A percentile compares a stretch with the other conserved stretches of the same genome.
These are phyloP conservation scores for Eupithecia subfuscata DNA, from an alignment of 2,888 invertebrate species.

Conservation along the genomic window DNA sequence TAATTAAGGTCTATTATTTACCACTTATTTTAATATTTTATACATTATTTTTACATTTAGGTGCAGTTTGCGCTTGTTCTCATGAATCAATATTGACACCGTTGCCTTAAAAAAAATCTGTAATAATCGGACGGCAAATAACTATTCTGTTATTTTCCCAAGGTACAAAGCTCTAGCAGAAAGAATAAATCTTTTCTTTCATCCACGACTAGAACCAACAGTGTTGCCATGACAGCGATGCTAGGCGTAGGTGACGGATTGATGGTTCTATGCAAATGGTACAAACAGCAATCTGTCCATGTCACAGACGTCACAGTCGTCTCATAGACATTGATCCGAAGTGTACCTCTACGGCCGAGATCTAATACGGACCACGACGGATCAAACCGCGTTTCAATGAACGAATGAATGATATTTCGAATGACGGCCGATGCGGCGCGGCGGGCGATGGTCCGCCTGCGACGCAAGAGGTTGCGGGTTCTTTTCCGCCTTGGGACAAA, in stretches of 20 bases:
- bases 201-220: background rate
- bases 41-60: no score
- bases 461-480: no score
- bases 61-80: no score
- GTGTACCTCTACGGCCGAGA: background rate
- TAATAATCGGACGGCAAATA: background rate
- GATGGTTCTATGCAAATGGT: slow-evolving; percentile 12
- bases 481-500: no score
- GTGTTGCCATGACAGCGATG: background rate
- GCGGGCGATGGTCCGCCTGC: no score
- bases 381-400: background rate
- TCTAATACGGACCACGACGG: background rate
- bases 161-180: background rate
- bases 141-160: background rate
- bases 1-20: no score
- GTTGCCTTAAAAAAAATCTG: background rate
- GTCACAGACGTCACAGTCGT: background rate
- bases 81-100: no score
- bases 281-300: slow-evolving; percentile 5
- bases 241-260: slow-evolving; percentile 4
- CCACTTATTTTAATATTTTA: no score
- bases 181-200: background rate
- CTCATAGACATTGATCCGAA: background rate
- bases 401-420: background rate
- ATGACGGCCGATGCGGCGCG: background rate